Percentiles rank a stretch among this genome's conserved stretches.
phyloP scores from a whole-genome alignment of 2,888 invertebrate genomes.

The Calameuta filiformis region DNA sequence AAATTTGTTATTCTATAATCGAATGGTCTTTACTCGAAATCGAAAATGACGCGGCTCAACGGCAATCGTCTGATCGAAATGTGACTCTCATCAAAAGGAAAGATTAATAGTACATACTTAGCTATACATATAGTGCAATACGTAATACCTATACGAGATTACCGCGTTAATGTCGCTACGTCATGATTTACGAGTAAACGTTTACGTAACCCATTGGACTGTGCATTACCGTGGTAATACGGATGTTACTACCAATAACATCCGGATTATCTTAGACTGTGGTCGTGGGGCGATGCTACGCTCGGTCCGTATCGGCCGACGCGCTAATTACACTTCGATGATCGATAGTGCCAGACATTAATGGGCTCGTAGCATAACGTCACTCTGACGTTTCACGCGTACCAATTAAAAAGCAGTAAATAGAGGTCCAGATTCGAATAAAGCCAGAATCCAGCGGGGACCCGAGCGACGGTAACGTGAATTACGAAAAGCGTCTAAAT shows the following conservation, averaged over 20 bases:
- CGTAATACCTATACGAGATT: background rate
- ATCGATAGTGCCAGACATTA: background rate
- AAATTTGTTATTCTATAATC: background rate
- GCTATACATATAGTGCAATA: background rate
- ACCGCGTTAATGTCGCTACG: background rate
- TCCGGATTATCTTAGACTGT: background rate
- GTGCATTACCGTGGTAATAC: background rate
- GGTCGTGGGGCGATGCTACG: background rate
- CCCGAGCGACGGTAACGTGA: background rate
- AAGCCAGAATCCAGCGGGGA: background rate
- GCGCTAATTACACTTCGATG: background rate
- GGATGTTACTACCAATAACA: background rate
- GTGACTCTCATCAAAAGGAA: constrained; percentile 52
- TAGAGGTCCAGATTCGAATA: background rate
- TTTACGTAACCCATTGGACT: background rate
- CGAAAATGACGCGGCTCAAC: background rate
- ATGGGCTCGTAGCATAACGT: background rate
- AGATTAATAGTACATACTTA: constrained; percentile 16
- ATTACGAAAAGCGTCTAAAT: no score
- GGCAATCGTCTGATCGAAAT: constrained; percentile 49
- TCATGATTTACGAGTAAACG: background rate
- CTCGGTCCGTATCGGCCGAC: background rate
- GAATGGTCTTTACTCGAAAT: background rate
- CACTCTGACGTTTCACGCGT: background rate
- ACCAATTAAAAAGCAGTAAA: background rate